Conservation (phyloP, 2,888 invertebrate genomes). For the Ormyrus nitidulus region DNA sequence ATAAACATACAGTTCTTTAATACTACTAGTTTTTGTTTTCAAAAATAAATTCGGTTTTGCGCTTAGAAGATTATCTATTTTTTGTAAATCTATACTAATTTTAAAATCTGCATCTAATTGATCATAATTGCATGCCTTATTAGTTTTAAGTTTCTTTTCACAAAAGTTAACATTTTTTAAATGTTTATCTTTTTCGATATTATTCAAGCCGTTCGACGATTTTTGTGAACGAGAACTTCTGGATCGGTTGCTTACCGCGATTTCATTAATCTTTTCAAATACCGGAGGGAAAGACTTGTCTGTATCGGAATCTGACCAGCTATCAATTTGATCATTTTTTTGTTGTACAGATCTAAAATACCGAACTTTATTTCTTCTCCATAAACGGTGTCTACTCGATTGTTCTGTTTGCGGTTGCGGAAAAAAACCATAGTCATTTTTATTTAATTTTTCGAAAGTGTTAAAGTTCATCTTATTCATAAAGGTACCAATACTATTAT, state of each 20-base stretch:
- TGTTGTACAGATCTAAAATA: conserved; percentile 50
- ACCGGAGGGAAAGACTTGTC: conserved; percentile 12
- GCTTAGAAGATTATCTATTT: conserved; percentile 63
- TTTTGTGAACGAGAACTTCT: conserved; percentile 33
- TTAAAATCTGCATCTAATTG: conserved; percentile 54
- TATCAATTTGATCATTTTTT: conserved; percentile 29
- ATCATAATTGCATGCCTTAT: conserved; percentile 16
- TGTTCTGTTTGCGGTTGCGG: conserved; percentile 19
- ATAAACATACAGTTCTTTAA: conserved; percentile 25
- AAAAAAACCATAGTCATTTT: conserved; percentile 28
- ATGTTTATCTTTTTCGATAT: conserved; percentile 48
- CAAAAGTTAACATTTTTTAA: conserved; percentile 51
- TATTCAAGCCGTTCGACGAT: conserved; percentile 11
- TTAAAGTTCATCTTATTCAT: conserved; percentile 1
- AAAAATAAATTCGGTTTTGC: conserved; percentile 61
- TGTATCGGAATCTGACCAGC: conserved; percentile 28
- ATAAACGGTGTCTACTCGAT: conserved; percentile 26
- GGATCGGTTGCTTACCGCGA: conserved; percentile 5
- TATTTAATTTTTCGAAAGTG: conserved; percentile 31
- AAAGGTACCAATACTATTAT: conserved; percentile 16
- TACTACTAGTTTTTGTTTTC: conserved; percentile 45
- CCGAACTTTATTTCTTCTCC: conserved; percentile 47
- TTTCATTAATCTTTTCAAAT: conserved; percentile 37
- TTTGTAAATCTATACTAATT: conserved; percentile 70
- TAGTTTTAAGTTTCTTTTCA: conserved; percentile 39